Conservation (phyloP, 2,797 vertebrate species). For the Melanitta fusca region DNA sequence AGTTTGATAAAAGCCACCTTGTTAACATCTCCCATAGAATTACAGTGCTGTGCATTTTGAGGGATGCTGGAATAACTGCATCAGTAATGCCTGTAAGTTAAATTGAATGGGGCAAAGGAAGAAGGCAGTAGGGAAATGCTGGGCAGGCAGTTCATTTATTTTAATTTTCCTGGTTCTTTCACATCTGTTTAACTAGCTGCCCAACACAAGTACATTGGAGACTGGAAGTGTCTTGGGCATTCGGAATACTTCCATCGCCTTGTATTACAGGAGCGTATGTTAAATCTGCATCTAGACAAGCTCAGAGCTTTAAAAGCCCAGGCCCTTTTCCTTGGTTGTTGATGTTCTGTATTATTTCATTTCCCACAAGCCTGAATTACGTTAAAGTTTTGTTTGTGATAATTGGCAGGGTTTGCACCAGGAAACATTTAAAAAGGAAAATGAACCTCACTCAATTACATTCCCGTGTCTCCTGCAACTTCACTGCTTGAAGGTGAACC, state of each 20-base stretch:
- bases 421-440: not conserved
- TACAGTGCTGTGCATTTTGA: not conserved
- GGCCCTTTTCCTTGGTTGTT: not conserved
- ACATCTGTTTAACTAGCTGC: constrained; percentile 9
- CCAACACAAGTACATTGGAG: not conserved
- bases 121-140: not conserved
- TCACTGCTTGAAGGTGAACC: not conserved
- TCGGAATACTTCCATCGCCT: not conserved
- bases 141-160: constrained; percentile 4
- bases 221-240: not conserved
- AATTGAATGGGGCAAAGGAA: not conserved
- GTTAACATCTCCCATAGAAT: constrained; percentile 19
- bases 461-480: not conserved
- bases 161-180: constrained; percentile 38
- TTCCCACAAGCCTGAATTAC: not conserved
- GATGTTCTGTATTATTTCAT: not conserved
- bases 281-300: not conserved
- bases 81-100: not conserved
- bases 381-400: not conserved
- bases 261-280: not conserved
- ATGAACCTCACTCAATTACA: not conserved
- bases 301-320: not conserved
- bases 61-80: not conserved
- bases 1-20: constrained; percentile 31
- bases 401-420: not conserved